Base-by-base conservation (phyloP, 2,797 vertebrate genomes). In the Hephaestus fuliginosus region DNA sequence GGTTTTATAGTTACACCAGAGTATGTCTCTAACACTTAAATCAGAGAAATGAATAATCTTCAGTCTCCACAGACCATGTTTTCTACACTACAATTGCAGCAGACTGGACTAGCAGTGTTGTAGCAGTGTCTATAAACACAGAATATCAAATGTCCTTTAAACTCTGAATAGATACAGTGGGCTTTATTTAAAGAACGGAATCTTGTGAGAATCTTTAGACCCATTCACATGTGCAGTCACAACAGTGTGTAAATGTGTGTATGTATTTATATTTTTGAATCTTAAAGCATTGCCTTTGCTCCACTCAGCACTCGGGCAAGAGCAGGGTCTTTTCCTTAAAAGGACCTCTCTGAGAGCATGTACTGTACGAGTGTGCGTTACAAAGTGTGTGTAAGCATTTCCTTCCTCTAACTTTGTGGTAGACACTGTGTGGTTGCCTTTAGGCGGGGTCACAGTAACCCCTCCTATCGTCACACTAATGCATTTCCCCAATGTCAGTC, bases 301-400 rank as follows among this genome's bases (percentile, higher is more conserved):
- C 82, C 78, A 60, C 72, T 90, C 76, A 76, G 78, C 84, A 64
- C 73, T 78, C 12, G 7, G 82, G 58, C 65, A 46, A 64, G 84
- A 85, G 81, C 77, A 30, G 46, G 68, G 61, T 75, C 79, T 90
- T 89, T 85, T 83, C 93, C 94, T 94, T 95, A 94, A 93, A 95
- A 94, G 93, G 93, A 89, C 51, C 57, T 90, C 86, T 91, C 71
- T 83, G 55, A 41, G 76, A 80, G 79, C n/a, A 36, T 30, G 49
- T 64, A 66, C 63, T 70, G 81, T 68, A 55, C 53, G 76, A 76
- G 76, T 74, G 82, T 74, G 75, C 15, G 36, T 62, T 60, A 56
- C 65, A 52, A 15, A 58, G 68, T 76, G 85, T 89, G 91, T 89
- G 91, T 75, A 86, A 90, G 87, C 88, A 85, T 88, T 93, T 90